These are phyloP conservation scores for Villa cingulata DNA, from an alignment of 2,888 invertebrate species.

Conservation along the genomic window DNA sequence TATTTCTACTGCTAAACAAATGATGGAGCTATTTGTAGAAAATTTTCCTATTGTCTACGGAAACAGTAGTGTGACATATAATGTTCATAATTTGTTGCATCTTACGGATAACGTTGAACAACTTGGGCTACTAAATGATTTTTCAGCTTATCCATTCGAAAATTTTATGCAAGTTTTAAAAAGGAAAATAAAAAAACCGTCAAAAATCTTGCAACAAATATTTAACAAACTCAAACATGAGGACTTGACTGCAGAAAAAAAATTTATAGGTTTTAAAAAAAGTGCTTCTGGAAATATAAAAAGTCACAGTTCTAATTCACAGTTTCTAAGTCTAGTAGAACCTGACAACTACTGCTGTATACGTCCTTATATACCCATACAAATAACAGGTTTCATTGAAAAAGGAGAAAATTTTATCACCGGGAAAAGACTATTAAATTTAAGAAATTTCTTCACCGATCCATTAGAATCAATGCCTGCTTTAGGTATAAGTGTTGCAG, in stretches of 20 bases:
- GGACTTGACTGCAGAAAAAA: background rate
- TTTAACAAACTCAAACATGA: background rate
- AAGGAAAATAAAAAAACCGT: constrained; percentile 4
- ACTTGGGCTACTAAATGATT: constrained; percentile 7
- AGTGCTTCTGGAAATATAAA: background rate
- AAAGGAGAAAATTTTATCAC: too few species aligned
- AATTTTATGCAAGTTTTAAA: constrained; percentile 9
- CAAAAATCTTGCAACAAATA: constrained; percentile 6
- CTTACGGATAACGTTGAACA: constrained; percentile 3
- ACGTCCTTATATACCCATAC: background rate
- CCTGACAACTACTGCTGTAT: constrained; percentile 4
- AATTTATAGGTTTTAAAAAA: constrained; percentile 1
- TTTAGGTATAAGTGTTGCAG: too few species aligned
- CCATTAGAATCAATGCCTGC: too few species aligned
- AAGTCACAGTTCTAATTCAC: background rate
- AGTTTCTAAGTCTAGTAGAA: background rate
- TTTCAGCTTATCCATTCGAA: constrained; percentile 12
- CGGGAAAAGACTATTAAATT: too few species aligned
- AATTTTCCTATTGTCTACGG: constrained; percentile 12
- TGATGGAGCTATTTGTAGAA: constrained; percentile 11
- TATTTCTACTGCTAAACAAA: constrained; percentile 3
- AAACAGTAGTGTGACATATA: constrained; percentile 10
- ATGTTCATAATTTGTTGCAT: constrained; percentile 13
- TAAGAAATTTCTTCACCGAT: too few species aligned
- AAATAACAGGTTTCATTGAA: constrained; percentile 1